Percentiles rank a stretch among this genome's conserved stretches.
These are phyloP conservation scores for Acanthisitta chloris DNA, from an alignment of 2,113 vertebrate species.

Conservation along the genomic window DNA sequence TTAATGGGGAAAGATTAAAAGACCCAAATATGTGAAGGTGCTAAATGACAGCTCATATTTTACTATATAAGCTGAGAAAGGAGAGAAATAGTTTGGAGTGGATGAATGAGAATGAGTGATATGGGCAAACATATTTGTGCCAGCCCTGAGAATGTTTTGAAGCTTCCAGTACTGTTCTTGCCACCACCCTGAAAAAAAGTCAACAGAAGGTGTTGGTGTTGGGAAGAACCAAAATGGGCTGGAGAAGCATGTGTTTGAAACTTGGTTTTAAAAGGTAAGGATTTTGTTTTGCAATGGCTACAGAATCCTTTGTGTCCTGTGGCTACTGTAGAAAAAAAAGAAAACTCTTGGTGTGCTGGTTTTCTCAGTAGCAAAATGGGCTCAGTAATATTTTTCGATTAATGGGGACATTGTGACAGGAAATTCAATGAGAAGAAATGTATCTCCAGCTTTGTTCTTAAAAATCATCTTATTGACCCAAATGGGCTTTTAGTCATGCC, in stretches of 20 bases:
- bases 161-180: neutral
- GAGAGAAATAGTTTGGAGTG: neutral
- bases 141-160: neutral
- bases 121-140: neutral
- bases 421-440: neutral
- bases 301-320: neutral
- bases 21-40: neutral
- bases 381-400: neutral
- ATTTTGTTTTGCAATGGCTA: neutral
- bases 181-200: neutral
- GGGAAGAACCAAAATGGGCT: neutral
- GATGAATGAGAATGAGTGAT: neutral
- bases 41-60: neutral
- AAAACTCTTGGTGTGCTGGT: neutral
- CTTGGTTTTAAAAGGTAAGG: neutral
- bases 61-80: neutral
- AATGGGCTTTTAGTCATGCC: neutral
- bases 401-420: neutral
- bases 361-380: neutral
- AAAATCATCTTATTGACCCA: neutral
- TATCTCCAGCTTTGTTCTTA: neutral
- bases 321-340: neutral
- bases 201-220: neutral
- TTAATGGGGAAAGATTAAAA: conserved; percentile 3
- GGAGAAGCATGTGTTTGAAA: neutral